Percentiles rank a stretch among this genome's conserved stretches.
Evolutionary conservation across 2,113 vertebrate genomes (phyloP).

Genomic region (Marmota monax): DNA sequence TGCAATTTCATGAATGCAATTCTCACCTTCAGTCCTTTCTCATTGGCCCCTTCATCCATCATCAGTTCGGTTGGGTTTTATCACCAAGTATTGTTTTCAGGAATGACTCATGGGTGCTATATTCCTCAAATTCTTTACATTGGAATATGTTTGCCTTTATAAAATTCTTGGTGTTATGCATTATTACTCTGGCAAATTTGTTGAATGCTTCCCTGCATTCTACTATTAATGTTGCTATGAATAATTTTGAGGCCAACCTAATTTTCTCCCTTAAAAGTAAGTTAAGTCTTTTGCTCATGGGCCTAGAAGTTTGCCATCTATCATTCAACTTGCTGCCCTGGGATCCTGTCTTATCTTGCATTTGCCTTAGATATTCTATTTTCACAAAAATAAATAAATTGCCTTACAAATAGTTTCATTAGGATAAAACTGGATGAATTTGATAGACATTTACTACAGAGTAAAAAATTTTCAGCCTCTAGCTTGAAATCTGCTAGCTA

Average conservation of each 20-base stretch:
- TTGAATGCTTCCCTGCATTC: not conserved
- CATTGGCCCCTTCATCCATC: not conserved
- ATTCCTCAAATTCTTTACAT: conserved; percentile 2
- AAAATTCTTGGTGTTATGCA: not conserved
- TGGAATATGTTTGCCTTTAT: not conserved
- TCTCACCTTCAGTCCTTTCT: not conserved
- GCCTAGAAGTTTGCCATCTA: not conserved
- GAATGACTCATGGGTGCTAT: not conserved
- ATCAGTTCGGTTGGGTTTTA: conserved; percentile 17
- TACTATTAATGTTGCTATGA: not conserved
- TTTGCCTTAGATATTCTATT: conserved; percentile 14
- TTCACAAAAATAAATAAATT: not conserved
- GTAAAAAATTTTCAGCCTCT: not conserved
- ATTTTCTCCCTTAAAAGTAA: conserved; percentile 37
- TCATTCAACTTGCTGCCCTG: not conserved
- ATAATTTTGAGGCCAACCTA: conserved; percentile 2
- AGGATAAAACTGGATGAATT: not conserved
- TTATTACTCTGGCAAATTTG: conserved; percentile 2
- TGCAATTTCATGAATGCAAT: not conserved
- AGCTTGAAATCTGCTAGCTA: not conserved
- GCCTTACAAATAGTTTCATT: conserved; percentile 12
- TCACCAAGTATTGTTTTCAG: conserved; percentile 22
- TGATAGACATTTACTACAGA: not conserved
- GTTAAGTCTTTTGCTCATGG: not conserved
- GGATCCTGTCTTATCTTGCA: conserved; percentile 1